Evolutionary conservation across 2,888 invertebrate species (phyloP), one percentile per base, ranked within the genome.

Genomic region (Lycophotia porphyrea): DNA sequence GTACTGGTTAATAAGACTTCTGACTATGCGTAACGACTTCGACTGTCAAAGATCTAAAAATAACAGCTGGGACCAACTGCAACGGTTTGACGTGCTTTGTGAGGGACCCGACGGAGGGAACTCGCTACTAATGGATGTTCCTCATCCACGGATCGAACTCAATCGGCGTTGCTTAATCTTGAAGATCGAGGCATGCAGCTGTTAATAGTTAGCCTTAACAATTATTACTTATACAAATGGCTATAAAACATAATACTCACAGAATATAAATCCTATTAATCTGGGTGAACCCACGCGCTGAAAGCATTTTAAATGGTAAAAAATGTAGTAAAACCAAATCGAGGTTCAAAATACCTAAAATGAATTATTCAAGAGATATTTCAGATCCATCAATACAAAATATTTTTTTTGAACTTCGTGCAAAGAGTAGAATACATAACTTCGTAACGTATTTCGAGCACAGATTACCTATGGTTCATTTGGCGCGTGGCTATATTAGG

Each of bases 231-330:
- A n/a, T n/a, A n/a, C 21, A 13, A 34, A 24, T 5, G 1, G 34
- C 9, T 76, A 4, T 5, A 47, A 39, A 31, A 18, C 15, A 64
- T 31, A 9, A 61, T 71, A 85, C 86, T 86, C 78, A 88, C 86
- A 86, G 71, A 44, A 73, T n/a, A 42, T 70, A 78, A 69, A 83
- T 47, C 21, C 44, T 65, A 71, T 78, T 86, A 52, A 74, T 72
- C 75, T 78, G 79, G 64, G 58, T 21, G 2, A 88, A 34, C 11
- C 81, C 65, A 44, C 84, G 81, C 49, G 61, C 39, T 24, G 61
- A 58, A 52, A 88, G 52, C 88, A 79, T 82, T 75, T n/a, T 55
- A 24, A 58, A 36, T 76, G 3, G 7, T 39, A 42, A 49, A 61
- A 15, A 24, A 27, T 21, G 15, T 27, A 21, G 5, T 44, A 34